Base-by-base conservation (phyloP, 2,797 vertebrate species). In the Takifugu ocellatus region DNA sequence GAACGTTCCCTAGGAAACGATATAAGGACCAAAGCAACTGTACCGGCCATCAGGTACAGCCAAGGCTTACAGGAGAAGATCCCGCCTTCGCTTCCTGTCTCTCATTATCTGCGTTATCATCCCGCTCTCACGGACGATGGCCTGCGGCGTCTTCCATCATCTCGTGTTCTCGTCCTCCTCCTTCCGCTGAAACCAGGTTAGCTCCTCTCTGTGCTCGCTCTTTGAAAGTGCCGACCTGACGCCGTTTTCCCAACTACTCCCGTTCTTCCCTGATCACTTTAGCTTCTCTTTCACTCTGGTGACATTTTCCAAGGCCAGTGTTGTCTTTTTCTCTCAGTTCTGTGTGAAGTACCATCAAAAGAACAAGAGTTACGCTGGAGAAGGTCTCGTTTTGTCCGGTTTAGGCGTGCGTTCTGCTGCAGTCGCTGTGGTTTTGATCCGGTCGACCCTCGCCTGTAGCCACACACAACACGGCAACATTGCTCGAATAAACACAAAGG, bases 1-100 rank as follows among this genome's bases (percentile, higher is more conserved):
- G 45, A 85, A 90, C 89, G 93, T 96, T 95, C 93, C 94, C 93
- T 95, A 93, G 92, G 94, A 95, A 95, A 96, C 94, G 91, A 92
- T 93, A 94, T 83, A 93, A 16, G 15, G 84, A 84, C 82, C 71
- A 66, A 82, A 90, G 91, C 93, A 92, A 16, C 93, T 94, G 93
- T 93, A 94, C 92, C 50, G 60, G 70, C 68, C 91, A 90, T 90
- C 91, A 90, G 58, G 91, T 92, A 93, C 93, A 94, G 93, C 92
- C 91, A 89, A 91, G 92, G 73, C 80, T 84, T 63, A 49, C 67
- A 57, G 54, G 64, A 66, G 51, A 53, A 61, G 66, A 59, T 59
- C 39, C 44, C 77, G 61, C 29, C 46, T 75, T 62, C 46, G 54
- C 59, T 61, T 65, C 49, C 51, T 50, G 49, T 52, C 58, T 60